Evolutionary conservation across 1,140 invertebrate species (phyloP), one percentile per base, ranked within the genome.

Genomic region (Phocides pigmalion): DNA sequence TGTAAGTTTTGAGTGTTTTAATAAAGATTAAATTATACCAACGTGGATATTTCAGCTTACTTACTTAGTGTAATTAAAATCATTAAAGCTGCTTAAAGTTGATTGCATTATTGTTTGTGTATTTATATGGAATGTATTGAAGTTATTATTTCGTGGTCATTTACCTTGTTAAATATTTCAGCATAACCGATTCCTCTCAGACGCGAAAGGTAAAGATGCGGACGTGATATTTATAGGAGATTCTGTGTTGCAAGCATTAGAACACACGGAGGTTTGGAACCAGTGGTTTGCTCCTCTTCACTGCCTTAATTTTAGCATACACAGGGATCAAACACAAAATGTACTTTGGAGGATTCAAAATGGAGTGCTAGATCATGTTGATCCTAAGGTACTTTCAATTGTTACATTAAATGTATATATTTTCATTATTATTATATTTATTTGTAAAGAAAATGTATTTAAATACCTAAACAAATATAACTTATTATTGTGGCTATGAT

Each of bases 151-250:
- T 12, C 20, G n/a, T 61, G 35, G 17, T n/a, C 2, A 20, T 62
- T 28, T 53, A 35, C 16, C 16, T 62, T 37, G 9, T 25, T 37
- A 51, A 47, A 66, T 39, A 68, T 93, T 94, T 62, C 87, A 97
- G 96, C 97, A 98, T 87, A 94, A 96, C 64, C 93, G 95, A 59
- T 98, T 97, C 86, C 87, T 97, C 32, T 93, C 93, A 28, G 96
- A 98, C 87, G 95, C 95, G 6, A 94, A 95, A 82, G 96, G 96
- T 72, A 96, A 96, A 87, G 97, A 98, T 91, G 96, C 96, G 28
- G 97, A 98, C 81, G 96, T 98, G n/a, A 93, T 98, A 56, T 97
- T 98, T 79, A 94, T 98, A 42, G 97, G 97, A 4, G 97, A 98
- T 91, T 97, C 96, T 41, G 93, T 97, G 50, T 93, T 98, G 62